Base-by-base conservation (phyloP, 2,113 vertebrate species). In the Saccopteryx bilineata region DNA sequence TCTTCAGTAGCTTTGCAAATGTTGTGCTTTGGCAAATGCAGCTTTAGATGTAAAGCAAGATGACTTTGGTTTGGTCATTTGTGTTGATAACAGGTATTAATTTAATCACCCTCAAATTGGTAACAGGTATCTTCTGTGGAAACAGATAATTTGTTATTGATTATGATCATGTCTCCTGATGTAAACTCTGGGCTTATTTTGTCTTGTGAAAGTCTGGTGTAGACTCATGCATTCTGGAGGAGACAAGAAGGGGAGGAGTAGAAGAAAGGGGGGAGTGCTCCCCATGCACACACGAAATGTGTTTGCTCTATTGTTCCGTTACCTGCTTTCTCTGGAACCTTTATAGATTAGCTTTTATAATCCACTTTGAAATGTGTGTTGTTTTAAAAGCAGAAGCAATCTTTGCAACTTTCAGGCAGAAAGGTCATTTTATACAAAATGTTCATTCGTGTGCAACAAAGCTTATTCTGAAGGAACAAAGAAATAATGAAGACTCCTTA, bases 381-480 rank as follows among this genome's bases (percentile, higher is more conserved):
- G 0, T 96, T 92, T 96, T 88, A 85, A 92, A 96, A 97, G 94
- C 79, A 96, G 82, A 95, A 91, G 86, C 91, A 87, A 96, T 96
- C 94, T 94, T 79, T 76, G 69, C 56, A 61, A 94, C 91, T 94
- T 94, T 89, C 90, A 93, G 89, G 74, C 88, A 95, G 96, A 95
- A 95, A 97, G 97, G 97, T 95, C 96, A 97, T 97, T 97, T 97
- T 97, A 91, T 93, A 97, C 83, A 96, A 84, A 96, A 93, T 88
- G 91, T 93, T 94, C 95, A 89, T 80, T 96, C n/a, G 0, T 87
- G 91, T 95, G 71, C 82, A 91, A 78, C 94, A 97, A 96, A 96
- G 94, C 96, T 96, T 95, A 86, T 94, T 93, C 61, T 75, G 9
- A 83, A 94, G 91, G 93, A 96, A 96, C 96, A 97, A 98, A 96